Percentiles rank a stretch among this genome's conserved stretches.
Conservation (phyloP, 2,797 vertebrate genomes). For the Poecile montanus region DNA sequence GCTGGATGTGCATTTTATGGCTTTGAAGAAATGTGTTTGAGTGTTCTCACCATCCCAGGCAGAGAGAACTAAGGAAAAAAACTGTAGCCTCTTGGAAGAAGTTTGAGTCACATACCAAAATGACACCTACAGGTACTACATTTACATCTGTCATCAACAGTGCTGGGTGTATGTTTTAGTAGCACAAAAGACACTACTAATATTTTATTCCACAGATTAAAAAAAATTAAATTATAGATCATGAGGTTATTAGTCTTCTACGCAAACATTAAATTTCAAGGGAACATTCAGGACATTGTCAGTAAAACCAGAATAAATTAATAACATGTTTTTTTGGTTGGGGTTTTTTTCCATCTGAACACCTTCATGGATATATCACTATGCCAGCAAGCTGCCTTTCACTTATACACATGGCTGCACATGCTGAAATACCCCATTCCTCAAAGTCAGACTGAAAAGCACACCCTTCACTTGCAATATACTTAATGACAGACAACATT, state of each 20-base stretch:
- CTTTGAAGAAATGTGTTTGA: not conserved
- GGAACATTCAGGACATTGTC: not conserved
- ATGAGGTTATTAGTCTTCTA: not conserved
- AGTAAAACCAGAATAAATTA: not conserved
- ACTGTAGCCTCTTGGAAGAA: not conserved
- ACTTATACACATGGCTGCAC: not conserved
- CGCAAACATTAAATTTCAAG: not conserved
- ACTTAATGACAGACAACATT: not conserved
- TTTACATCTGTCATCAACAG: not conserved
- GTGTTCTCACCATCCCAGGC: not conserved
- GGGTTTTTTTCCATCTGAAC: not conserved
- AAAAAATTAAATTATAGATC: not conserved
- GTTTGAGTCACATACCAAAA: not conserved
- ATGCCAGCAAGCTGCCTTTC: not conserved
- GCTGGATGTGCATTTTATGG: not conserved
- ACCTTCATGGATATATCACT: not conserved
- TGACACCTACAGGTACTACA: not conserved
- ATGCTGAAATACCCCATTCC: not conserved
- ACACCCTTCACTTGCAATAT: not conserved
- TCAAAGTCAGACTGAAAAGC: not conserved
- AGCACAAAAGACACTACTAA: not conserved
- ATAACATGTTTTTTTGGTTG: not conserved
- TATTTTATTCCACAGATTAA: not conserved
- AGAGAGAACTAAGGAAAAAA: not conserved
- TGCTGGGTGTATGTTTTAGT: not conserved